A percentile compares a stretch with the other conserved stretches of the same genome.
Evolutionary conservation across 30 jellyfish, hydroid and myxozoan species (phyloP).

Genomic region (Aurelia coerulea): DNA sequence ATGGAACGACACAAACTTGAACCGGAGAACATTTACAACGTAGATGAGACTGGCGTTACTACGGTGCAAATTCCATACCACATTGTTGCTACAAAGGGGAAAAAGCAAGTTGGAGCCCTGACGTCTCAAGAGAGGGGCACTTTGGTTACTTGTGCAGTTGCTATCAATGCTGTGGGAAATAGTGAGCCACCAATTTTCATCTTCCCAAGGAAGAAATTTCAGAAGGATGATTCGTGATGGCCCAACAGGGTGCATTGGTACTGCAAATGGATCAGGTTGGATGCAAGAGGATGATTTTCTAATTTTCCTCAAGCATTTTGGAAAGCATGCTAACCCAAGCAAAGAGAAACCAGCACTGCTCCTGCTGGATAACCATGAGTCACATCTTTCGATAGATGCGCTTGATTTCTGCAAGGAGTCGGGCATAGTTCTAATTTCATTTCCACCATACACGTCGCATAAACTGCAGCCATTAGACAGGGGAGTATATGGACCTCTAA

Average conservation of each 20-base stretch:
- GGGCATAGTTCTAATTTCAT: slow-evolving; percentile 46
- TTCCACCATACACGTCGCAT: slow-evolving; percentile 71
- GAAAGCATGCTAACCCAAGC: slow-evolving; percentile 36
- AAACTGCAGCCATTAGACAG: slow-evolving; percentile 76
- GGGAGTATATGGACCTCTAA: slow-evolving; percentile 77
- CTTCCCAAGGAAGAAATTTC: slow-evolving; percentile 58
- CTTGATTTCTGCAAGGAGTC: slow-evolving; percentile 52
- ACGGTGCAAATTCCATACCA: slow-evolving; percentile 43
- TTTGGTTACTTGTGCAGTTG: slow-evolving; percentile 50
- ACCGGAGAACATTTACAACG: slow-evolving; percentile 39
- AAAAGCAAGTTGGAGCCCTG: slow-evolving; percentile 67
- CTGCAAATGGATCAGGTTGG: slow-evolving; percentile 70
- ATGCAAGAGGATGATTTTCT: slow-evolving; percentile 44
- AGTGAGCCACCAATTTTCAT: slow-evolving; percentile 67
- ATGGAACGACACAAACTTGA: slow-evolving; percentile 10
- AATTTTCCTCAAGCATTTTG: slow-evolving; percentile 38
- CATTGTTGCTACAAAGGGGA: slow-evolving; percentile 53
- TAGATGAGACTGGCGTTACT: slow-evolving; percentile 59
- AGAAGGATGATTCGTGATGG: slow-evolving; percentile 49
- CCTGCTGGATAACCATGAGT: slow-evolving; percentile 64
- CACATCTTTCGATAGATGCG: slow-evolving; percentile 57
- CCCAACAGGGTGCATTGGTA: slow-evolving; percentile 49
- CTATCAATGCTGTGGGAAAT: slow-evolving; percentile 54
- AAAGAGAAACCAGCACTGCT: slow-evolving; percentile 47
- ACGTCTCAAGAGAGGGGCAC: slow-evolving; percentile 61